These are phyloP conservation scores for Hippocampus mohnikei DNA, from an alignment of 2,113 vertebrate genomes.

Conservation along the genomic window DNA sequence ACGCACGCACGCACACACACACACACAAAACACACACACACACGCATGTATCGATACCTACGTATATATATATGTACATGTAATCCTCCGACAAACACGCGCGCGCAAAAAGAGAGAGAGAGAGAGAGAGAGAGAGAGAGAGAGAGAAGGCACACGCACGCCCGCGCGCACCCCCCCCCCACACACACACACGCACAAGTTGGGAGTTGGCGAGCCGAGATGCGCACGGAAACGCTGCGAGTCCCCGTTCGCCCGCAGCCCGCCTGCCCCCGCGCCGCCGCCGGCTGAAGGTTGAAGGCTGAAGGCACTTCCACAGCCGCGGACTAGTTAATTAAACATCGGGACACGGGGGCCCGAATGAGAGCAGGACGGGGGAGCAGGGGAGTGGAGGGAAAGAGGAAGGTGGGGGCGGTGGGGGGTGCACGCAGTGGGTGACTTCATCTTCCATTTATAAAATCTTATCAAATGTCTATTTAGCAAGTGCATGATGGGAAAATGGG, in stretches of 20 bases:
- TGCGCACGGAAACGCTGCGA: slow-evolving; percentile 34
- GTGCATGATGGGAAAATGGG: background rate
- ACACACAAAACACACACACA: background rate
- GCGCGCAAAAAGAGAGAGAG: background rate
- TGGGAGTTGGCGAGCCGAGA: slow-evolving; percentile 38
- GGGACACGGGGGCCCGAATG: slow-evolving; percentile 41
- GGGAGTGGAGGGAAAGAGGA: background rate
- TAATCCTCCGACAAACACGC: background rate
- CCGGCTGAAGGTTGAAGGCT: slow-evolving; percentile 26
- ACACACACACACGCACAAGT: slow-evolving; percentile 28
- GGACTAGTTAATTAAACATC: slow-evolving; percentile 69
- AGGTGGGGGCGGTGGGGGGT: background rate
- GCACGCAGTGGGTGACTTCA: slow-evolving; percentile 49
- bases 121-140: background rate
- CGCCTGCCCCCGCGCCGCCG: slow-evolving; percentile 55
- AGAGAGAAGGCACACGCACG: background rate
- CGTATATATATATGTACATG: background rate
- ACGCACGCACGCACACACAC: slow-evolving; percentile 18
- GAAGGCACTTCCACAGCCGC: slow-evolving; percentile 63
- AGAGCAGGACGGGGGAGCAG: slow-evolving; percentile 9
- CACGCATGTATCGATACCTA: slow-evolving; percentile 25
- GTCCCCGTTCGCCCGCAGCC: slow-evolving; percentile 54
- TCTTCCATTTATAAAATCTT: slow-evolving; percentile 37
- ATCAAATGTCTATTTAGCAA: slow-evolving; percentile 13
- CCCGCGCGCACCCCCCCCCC: too few relatives aligned